Conservation (phyloP, 2,888 invertebrate genomes). For the Drosophila lutescens region DNA sequence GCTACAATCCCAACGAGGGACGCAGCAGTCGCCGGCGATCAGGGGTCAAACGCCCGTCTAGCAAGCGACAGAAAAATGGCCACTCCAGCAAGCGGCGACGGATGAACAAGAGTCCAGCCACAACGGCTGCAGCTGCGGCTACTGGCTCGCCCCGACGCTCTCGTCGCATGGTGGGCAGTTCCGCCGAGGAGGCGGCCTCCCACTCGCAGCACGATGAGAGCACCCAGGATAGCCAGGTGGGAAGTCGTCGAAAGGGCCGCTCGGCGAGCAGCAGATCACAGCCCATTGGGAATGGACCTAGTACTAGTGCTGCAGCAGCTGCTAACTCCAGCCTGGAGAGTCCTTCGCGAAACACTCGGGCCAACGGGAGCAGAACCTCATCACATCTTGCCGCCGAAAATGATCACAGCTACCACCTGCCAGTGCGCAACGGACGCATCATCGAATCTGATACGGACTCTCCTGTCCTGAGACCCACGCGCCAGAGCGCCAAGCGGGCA, state of each 20-base stretch:
- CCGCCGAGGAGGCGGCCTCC: slow-evolving; percentile 75
- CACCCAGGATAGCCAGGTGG: slow-evolving; percentile 74
- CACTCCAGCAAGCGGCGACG: slow-evolving; percentile 52
- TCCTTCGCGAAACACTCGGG: slow-evolving; percentile 79
- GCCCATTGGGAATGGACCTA: slow-evolving; percentile 65
- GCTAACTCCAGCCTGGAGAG: slow-evolving; percentile 57
- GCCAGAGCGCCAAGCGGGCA: slow-evolving; percentile 82
- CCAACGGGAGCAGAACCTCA: slow-evolving; percentile 50
- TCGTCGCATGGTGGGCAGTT: slow-evolving; percentile 65
- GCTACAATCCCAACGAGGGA: slow-evolving; percentile 85
- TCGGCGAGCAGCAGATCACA: slow-evolving; percentile 49
- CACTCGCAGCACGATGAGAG: slow-evolving; percentile 76
- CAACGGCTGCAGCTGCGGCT: slow-evolving; percentile 13
- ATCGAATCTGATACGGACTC: slow-evolving; percentile 82
- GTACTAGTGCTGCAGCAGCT: slow-evolving; percentile 62
- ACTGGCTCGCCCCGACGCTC: slow-evolving; percentile 51
- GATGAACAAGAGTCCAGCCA: slow-evolving; percentile 35
- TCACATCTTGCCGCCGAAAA: slow-evolving; percentile 79
- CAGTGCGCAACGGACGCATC: slow-evolving; percentile 77
- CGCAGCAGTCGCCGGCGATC: slow-evolving; percentile 56
- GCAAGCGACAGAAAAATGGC: slow-evolving; percentile 25
- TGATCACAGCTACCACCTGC: slow-evolving; percentile 84
- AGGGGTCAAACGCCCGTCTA: slow-evolving; percentile 49
- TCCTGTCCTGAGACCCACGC: slow-evolving; percentile 79
- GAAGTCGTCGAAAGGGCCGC: slow-evolving; percentile 73